Base-by-base conservation (phyloP, 2,113 vertebrate genomes). In the Tichodroma muraria region DNA sequence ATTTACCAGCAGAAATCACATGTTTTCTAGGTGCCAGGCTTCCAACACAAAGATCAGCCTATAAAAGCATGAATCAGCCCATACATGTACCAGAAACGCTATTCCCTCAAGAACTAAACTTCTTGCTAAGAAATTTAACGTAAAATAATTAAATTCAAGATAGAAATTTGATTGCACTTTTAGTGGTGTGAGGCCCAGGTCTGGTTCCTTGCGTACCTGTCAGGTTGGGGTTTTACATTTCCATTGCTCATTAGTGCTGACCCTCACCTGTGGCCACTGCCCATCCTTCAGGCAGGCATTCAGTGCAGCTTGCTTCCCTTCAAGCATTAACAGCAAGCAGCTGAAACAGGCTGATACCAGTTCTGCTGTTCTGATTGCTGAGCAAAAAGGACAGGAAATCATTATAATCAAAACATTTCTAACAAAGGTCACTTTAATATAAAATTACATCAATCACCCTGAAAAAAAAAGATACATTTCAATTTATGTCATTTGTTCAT, bases 351-450 rank as follows among this genome's bases (percentile, higher is more conserved):
- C 95, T 96, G 86, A 76, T 90, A 68, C 96, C 95, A 94, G 97
- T 96, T 97, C 97, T 97, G 90, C 97, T 96, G 92, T 96, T 96
- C 96, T 89, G 81, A 97, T 69, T 97, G 97, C 97, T 98, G 98
- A 99, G 95, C 96, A 97, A 97, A 98, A 98, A 96, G 97, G 98
- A 99, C 98, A 99, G 98, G 97, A 99, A 99, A 99, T 99, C 99
- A 98, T 99, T 99, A 98, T 88, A 98, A 92, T 98, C 97, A 98
- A 98, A 99, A 98, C 97, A 98, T 97, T 97, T 98, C 97, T 96
- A 97, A 98, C 97, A 98, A 98, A 99, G 98, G 98, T 99, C 98
- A 98, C 97, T 98, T 98, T 98, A 98, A 99, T 98, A 97, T 93
- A 92, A 98, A 98, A 99, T 99, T 96, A 98, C 98, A 98, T 98